phyloP scores from a whole-genome alignment of 2,888 invertebrate genomes.

The Drosophila borborema region DNA sequence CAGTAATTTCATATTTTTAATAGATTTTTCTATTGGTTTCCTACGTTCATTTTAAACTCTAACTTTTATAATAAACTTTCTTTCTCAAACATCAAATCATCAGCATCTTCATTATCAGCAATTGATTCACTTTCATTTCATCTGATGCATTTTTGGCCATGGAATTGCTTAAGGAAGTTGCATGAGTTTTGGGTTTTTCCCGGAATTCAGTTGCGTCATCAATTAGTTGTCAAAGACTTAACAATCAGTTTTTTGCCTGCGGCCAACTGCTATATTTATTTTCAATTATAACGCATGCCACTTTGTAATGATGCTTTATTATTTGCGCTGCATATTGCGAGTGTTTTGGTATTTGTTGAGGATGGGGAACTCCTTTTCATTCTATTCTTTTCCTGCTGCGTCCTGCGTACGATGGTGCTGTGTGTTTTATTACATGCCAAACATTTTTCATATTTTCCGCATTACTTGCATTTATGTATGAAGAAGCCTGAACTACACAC shows the following conservation, averaged over 20 bases:
- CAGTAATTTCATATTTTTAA: neutral
- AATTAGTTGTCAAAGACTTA: slow-evolving; percentile 57
- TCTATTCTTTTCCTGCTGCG: slow-evolving; percentile 31
- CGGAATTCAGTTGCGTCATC: slow-evolving; percentile 53
- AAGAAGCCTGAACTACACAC: slow-evolving; percentile 61
- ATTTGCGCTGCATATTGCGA: slow-evolving; percentile 62
- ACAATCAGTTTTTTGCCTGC: slow-evolving; percentile 14
- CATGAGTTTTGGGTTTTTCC: slow-evolving; percentile 23
- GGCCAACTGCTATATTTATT: slow-evolving; percentile 62
- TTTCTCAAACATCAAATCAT: neutral
- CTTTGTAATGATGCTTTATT: slow-evolving; percentile 65
- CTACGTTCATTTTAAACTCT: neutral
- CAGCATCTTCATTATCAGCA: neutral
- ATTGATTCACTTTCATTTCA: neutral
- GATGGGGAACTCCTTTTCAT: slow-evolving; percentile 1
- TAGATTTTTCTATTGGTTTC: neutral
- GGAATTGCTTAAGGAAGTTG: neutral
- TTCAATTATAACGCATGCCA: slow-evolving; percentile 72
- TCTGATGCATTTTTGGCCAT: neutral
- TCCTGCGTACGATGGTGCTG: slow-evolving; percentile 44
- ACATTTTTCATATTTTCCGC: slow-evolving; percentile 78
- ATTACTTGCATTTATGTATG: slow-evolving; percentile 79
- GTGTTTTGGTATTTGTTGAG: slow-evolving; percentile 3
- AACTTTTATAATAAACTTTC: neutral
- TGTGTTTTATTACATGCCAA: slow-evolving; percentile 69